Evolutionary conservation across 2,797 vertebrate genomes (phyloP), one percentile per base, ranked within the genome.

Genomic region (Trematomus bernacchii): DNA sequence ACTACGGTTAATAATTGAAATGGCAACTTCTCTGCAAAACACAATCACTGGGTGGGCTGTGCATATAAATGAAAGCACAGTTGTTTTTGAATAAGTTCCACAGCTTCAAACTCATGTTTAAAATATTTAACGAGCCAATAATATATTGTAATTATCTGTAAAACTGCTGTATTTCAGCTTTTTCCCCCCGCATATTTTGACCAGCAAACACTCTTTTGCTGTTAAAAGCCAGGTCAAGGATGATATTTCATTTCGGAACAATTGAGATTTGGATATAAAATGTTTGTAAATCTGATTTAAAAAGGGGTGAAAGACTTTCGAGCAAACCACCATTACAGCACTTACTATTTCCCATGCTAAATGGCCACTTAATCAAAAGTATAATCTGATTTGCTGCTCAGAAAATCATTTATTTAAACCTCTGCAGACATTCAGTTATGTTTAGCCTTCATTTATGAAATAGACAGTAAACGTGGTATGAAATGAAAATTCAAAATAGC

Each of bases 1-100:
- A 59, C 51, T 30, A 11, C 42, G 46, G 81, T 79, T 66, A 83
- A 77, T 84, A 63, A 65, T 1, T 65, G 21, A 68, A 77, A 61
- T 18, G 27, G 46, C 18, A 67, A 74, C 65, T 71, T 52, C 27
- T 53, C 13, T 67, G 15, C 42, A 70, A 71, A 72, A 72, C 30
- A 69, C 11, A 54, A 58, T 57, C 23, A 40, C 57, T 66, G 19
- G 4, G 15, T 44, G 18, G 21, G 18, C 57, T 48, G 1, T 61
- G 66, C 27, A 61, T 53, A 44, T 48, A 30, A 19, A 55, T 62
- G 37, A 66, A 53, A 55, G 18, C 23, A 43, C 6, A 58, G 23
- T 18, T 40, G 47, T 30, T 74, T 43, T 15, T 68, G 19, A 67
- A 51, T 27, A 23, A 1, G 4, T 61, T 69, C 11, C 33, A 18